These are phyloP conservation scores for Brachionus plicatilis DNA, from an alignment of 1,140 invertebrate species.

Conservation along the genomic window DNA sequence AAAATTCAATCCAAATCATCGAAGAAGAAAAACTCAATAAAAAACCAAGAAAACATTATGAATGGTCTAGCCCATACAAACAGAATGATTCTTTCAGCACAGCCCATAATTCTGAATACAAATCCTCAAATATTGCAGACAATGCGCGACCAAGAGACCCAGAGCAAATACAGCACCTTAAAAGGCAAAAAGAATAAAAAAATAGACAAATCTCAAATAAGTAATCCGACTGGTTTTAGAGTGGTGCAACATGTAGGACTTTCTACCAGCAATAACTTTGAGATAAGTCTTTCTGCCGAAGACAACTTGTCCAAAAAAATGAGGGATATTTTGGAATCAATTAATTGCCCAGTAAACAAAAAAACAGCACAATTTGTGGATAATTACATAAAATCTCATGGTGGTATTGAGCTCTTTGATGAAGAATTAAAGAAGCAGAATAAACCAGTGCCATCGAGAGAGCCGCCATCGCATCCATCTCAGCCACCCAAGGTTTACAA, in stretches of 20 bases:
- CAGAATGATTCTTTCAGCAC: background rate
- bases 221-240: constrained; percentile 15
- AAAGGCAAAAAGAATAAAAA: constrained; percentile 35
- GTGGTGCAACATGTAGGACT: constrained; percentile 17
- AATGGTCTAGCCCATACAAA: background rate
- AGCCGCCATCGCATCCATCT: background rate
- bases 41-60: background rate
- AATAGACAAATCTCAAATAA: constrained; percentile 39
- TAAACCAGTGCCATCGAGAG: background rate
- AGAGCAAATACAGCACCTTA: background rate
- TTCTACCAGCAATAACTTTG: constrained; percentile 25
- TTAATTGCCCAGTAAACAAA: constrained; percentile 35
- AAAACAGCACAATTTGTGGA: constrained; percentile 14
- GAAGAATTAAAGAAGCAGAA: constrained; percentile 14
- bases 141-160: background rate
- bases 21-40: background rate
- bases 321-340: background rate
- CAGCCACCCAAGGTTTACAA: background rate
- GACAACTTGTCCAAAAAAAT: constrained; percentile 9
- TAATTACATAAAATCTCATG: constrained; percentile 22
- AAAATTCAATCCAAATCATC: background rate
- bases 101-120: background rate
- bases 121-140: background rate
- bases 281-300: constrained; percentile 4
- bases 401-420: background rate